Percentiles rank a stretch among this genome's conserved stretches.
These are phyloP conservation scores for Zygogramma bicolorata DNA, from an alignment of 2,888 invertebrate species.

Conservation along the genomic window DNA sequence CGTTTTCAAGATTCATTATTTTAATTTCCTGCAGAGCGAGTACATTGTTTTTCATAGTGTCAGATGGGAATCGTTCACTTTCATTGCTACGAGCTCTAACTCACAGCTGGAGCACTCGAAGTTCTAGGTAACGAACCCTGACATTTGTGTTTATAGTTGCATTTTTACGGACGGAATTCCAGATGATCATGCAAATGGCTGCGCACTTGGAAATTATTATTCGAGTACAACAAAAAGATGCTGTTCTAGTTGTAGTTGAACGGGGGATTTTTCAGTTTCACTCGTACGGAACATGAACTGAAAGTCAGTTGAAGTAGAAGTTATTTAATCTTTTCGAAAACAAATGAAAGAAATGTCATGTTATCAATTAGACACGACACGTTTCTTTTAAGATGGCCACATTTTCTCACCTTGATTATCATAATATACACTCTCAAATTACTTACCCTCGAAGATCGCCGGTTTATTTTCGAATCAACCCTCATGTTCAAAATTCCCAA, in stretches of 20 bases:
- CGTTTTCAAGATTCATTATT: conserved; percentile 48
- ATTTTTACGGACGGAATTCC: background rate
- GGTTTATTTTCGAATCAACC: too few species aligned
- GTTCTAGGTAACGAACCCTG: conserved; percentile 8
- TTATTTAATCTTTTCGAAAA: too few species aligned
- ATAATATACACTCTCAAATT: too few species aligned
- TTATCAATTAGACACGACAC: too few species aligned
- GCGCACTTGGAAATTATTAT: background rate
- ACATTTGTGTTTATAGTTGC: background rate
- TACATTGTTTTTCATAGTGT: conserved; percentile 41
- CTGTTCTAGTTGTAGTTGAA: background rate
- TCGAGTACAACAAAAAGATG: background rate
- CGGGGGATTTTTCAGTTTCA: background rate
- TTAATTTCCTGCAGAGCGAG: conserved; percentile 46
- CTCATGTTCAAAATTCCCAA: too few species aligned
- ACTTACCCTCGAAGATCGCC: too few species aligned
- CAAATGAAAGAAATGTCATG: too few species aligned
- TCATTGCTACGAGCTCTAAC: conserved; percentile 27
- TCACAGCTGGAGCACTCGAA: conserved; percentile 7
- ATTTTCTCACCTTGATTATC: too few species aligned
- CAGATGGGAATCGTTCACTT: conserved; percentile 35
- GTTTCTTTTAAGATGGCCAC: too few species aligned
- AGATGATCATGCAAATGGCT: background rate
- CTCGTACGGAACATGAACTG: background rate
- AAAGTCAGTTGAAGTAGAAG: too few species aligned